These are phyloP conservation scores for Lasaia peninsularis DNA, from an alignment of 1,140 invertebrate species.

Conservation along the genomic window DNA sequence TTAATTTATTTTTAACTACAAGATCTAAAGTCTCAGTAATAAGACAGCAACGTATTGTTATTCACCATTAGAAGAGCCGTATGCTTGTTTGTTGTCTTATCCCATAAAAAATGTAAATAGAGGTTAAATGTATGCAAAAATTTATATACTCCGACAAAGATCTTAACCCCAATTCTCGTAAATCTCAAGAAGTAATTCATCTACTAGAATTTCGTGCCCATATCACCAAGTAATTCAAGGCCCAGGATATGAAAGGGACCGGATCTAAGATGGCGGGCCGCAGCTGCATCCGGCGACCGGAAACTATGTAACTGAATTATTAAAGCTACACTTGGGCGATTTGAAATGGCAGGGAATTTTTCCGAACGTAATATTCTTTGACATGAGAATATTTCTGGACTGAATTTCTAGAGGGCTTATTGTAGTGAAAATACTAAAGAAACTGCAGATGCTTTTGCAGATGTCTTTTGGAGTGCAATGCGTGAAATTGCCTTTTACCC, in stretches of 20 bases:
- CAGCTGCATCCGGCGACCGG: constrained; percentile 9
- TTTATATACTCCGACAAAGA: too few relatives aligned
- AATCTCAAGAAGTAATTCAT: neutral
- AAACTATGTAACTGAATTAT: constrained; percentile 10
- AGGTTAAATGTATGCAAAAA: too few relatives aligned
- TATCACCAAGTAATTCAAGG: constrained; percentile 5
- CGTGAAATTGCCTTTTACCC: too few relatives aligned
- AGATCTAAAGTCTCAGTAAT: too few relatives aligned
- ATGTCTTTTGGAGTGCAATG: too few relatives aligned
- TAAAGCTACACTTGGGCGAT: constrained; percentile 3
- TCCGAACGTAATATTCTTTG: constrained; percentile 7
- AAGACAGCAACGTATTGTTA: too few relatives aligned
- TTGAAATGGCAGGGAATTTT: neutral
- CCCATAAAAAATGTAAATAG: too few relatives aligned
- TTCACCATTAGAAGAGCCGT: too few relatives aligned
- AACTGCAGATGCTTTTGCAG: neutral
- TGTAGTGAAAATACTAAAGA: neutral
- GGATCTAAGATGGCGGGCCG: constrained; percentile 8
- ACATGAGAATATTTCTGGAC: neutral
- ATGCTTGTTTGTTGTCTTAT: too few relatives aligned
- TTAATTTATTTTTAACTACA: too few relatives aligned
- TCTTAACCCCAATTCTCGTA: too few relatives aligned
- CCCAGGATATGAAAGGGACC: constrained; percentile 3
- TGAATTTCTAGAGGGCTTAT: neutral
- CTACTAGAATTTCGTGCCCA: constrained; percentile 1